Evolutionary conservation across 1,140 invertebrate genomes (phyloP).

Genomic region (Bombus consobrinus): DNA sequence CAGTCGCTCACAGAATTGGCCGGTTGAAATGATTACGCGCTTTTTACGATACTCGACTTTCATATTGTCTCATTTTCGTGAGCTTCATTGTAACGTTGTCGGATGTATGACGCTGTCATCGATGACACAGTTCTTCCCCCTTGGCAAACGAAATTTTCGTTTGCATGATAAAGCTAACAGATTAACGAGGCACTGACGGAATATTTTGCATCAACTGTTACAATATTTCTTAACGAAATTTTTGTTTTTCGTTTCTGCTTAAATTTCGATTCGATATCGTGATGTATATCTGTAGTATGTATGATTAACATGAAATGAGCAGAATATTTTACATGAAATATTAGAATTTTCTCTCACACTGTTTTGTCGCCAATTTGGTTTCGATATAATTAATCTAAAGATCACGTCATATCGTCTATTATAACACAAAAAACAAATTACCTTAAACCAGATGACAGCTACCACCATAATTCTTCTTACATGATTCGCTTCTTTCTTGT

Average conservation of each 20-base stretch:
- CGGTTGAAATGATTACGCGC: slow-evolving; percentile 47
- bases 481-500: neutral
- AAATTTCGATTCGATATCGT: neutral
- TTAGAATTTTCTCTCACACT: no score
- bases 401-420: neutral
- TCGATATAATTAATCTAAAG: neutral
- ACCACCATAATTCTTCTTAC: neutral
- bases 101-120: neutral
- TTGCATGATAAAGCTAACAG: neutral
- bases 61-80: neutral
- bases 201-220: neutral
- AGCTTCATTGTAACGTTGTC: neutral
- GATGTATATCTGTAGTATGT: no score
- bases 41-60: slow-evolving; percentile 32
- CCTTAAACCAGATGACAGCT: no score
- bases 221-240: neutral
- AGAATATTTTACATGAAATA: no score
- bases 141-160: neutral
- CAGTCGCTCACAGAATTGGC: slow-evolving; percentile 15
- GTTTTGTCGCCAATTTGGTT: no score
- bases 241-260: neutral
- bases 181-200: neutral
- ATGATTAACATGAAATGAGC: no score
- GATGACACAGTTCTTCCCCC: neutral
- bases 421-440: neutral